phyloP scores from a whole-genome alignment of 2,113 vertebrate species.

The Hydrolagus affinis region DNA sequence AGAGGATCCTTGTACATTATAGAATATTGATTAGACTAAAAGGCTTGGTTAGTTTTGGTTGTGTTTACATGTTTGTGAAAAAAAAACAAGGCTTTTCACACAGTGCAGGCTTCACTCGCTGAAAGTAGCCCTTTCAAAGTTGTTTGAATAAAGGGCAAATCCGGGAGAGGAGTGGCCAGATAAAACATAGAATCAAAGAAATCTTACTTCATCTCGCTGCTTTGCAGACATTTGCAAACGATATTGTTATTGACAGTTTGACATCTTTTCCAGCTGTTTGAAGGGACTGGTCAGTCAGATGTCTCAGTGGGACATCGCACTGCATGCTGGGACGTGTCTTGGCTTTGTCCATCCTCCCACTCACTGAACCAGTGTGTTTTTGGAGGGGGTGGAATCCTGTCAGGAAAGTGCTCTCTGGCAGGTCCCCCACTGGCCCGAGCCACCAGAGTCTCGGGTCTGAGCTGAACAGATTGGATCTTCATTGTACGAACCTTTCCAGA shows the following conservation, averaged over 20 bases:
- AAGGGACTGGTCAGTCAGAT: constrained; percentile 52
- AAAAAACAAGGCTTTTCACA: neutral
- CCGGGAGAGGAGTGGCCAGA: constrained; percentile 41
- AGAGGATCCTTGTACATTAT: neutral
- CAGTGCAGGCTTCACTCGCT: constrained; percentile 48
- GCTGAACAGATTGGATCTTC: constrained; percentile 31
- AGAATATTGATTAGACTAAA: constrained; percentile 24
- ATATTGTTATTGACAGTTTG: constrained; percentile 65
- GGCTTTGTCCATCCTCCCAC: constrained; percentile 47
- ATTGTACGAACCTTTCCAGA: constrained; percentile 29
- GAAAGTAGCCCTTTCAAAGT: constrained; percentile 53
- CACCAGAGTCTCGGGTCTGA: constrained; percentile 37
- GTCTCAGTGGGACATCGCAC: constrained; percentile 51
- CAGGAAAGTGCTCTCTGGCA: constrained; percentile 34
- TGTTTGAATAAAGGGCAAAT: constrained; percentile 58
- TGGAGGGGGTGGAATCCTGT: constrained; percentile 33
- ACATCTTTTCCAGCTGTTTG: constrained; percentile 56
- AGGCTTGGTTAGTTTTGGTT: constrained; percentile 10
- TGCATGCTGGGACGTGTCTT: constrained; percentile 53
- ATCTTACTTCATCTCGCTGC: constrained; percentile 40
- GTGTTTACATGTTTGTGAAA: neutral
- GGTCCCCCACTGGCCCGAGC: constrained; percentile 40
- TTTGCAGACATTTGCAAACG: constrained; percentile 42
- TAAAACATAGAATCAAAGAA: constrained; percentile 41
- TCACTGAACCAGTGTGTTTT: constrained; percentile 36